Conservation (phyloP, 2,888 invertebrate genomes). For the Therioaphis trifolii region DNA sequence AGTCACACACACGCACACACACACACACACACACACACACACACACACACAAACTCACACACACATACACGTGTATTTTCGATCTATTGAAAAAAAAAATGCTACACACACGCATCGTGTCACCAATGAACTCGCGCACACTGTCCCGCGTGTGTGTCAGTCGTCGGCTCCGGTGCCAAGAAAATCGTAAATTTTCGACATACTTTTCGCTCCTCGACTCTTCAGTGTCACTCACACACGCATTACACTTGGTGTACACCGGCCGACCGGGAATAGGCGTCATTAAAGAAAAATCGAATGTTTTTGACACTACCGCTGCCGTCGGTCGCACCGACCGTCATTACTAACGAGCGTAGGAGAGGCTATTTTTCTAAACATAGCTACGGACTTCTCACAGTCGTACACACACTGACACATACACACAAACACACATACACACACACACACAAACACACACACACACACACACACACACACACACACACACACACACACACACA, state of each 20-base stretch:
- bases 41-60: neutral
- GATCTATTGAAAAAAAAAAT: too few species aligned
- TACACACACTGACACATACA: neutral
- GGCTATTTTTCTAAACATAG: conserved; percentile 52
- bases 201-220: neutral
- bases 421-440: neutral
- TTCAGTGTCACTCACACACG: conserved; percentile 41
- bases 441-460: too few species aligned
- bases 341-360: conserved; percentile 41
- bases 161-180: conserved; percentile 47
- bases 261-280: conserved; percentile 16
- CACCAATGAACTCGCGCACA: conserved; percentile 5
- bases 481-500: too few species aligned
- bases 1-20: neutral
- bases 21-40: neutral
- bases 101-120: conserved; percentile 13
- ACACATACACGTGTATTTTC: too few species aligned
- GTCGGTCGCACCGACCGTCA: neutral
- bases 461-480: too few species aligned
- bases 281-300: conserved; percentile 58
- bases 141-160: neutral
- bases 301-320: conserved; percentile 40
- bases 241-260: neutral
- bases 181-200: conserved; percentile 59
- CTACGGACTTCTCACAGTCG: neutral